These are phyloP conservation scores for fruit fly (Drosophila melanogaster) DNA, from an alignment of 1,140 invertebrate genomes.

Conservation along the genomic window DNA sequence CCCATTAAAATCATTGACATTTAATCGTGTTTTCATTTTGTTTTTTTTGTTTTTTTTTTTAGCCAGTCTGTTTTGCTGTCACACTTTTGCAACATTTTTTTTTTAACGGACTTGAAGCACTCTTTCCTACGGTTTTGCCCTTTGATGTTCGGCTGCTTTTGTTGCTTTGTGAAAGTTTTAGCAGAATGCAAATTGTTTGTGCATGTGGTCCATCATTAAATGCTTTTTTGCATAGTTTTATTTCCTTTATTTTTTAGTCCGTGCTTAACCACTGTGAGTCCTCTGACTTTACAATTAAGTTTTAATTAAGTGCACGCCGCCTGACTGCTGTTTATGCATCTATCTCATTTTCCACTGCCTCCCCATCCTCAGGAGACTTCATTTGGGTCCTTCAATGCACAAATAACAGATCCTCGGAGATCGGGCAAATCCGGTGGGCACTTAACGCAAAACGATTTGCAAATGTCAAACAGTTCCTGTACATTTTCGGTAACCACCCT, in stretches of 20 bases:
- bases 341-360: not conserved
- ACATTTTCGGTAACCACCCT: conserved; percentile 23
- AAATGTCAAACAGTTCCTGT: conserved; percentile 48
- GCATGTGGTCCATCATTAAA: conserved; percentile 64
- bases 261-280: conserved; percentile 34
- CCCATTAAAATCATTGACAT: conserved; percentile 83
- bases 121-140: conserved; percentile 41
- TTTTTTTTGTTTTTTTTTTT: not conserved
- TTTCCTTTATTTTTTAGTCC: not conserved
- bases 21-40: conserved; percentile 63
- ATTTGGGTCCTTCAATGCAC: conserved; percentile 21
- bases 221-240: conserved; percentile 50
- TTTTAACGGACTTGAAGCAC: conserved; percentile 28
- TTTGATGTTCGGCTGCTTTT: conserved; percentile 62
- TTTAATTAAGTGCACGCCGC: conserved; percentile 73
- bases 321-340: conserved; percentile 26
- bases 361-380: conserved; percentile 1
- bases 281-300: conserved; percentile 66
- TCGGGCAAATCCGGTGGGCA: conserved; percentile 20
- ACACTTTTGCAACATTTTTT: conserved; percentile 73
- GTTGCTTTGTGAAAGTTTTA: conserved; percentile 55
- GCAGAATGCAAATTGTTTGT: conserved; percentile 57
- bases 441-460: conserved; percentile 49
- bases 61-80: conserved; percentile 41
- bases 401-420: conserved; percentile 37